Conservation (phyloP, 2,888 invertebrate species). For the Abrostola tripartita region DNA sequence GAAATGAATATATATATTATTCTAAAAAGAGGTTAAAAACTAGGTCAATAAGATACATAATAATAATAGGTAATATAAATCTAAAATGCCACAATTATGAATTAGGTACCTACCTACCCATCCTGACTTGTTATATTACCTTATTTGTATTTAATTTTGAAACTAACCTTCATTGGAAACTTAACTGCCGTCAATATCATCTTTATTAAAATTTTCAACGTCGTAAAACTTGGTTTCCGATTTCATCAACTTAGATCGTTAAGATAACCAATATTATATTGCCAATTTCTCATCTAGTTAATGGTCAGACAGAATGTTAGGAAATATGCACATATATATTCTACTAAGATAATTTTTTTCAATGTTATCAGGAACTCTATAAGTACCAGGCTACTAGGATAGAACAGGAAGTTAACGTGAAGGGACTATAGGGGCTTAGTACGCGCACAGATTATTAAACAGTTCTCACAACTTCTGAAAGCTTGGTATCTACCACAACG, state of each 20-base stretch:
- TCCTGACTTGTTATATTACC: conserved; percentile 7
- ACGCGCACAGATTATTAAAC: conserved; percentile 77
- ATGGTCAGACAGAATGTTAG: conserved; percentile 24
- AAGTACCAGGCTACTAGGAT: conserved; percentile 59
- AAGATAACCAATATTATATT: conserved; percentile 18
- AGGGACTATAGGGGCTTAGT: conserved; percentile 62
- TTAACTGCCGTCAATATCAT: conserved; percentile 5
- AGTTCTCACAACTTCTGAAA: conserved; percentile 66
- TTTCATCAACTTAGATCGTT: conserved; percentile 14
- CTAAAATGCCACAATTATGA: no score
- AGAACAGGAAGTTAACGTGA: conserved; percentile 64
- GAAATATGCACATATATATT: conserved; percentile 22
- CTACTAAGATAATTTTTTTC: conserved; percentile 35
- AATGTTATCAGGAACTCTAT: conserved; percentile 49
- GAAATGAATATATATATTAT: no score
- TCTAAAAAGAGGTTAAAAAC: no score
- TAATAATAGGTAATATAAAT: no score
- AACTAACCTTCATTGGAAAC: conserved; percentile 14
- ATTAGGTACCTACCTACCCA: no score
- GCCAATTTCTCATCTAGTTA: conserved; percentile 20
- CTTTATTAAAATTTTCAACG: conserved; percentile 7
- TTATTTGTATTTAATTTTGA: conserved; percentile 13
- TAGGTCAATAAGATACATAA: no score
- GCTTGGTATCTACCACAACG: conserved; percentile 50
- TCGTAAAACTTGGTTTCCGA: conserved; percentile 9